phyloP scores from a whole-genome alignment of 2,113 vertebrate genomes.

The Pachycephala philippinensis region DNA sequence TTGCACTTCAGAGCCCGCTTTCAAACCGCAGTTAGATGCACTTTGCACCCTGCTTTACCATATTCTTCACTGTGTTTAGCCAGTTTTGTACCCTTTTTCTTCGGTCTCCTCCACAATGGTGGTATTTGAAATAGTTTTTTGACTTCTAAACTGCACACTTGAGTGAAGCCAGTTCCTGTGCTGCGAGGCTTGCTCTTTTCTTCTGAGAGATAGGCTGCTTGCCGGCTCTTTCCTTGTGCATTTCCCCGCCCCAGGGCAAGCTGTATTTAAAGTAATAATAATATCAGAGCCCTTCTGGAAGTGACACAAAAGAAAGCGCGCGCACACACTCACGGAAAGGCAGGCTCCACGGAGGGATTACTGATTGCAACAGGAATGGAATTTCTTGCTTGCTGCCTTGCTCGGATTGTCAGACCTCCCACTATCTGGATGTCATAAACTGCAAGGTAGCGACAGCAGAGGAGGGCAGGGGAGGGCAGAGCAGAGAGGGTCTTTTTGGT shows the following conservation, averaged over 20 bases:
- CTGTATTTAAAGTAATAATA: conserved; percentile 34
- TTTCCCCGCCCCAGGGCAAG: conserved; percentile 47
- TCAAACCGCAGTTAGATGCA: background rate
- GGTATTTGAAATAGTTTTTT: conserved; percentile 51
- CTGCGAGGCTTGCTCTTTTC: conserved; percentile 21
- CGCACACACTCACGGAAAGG: background rate
- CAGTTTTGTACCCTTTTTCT: background rate
- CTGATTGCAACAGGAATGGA: conserved; percentile 53
- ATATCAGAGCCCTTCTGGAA: conserved; percentile 28
- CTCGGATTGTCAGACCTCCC: conserved; percentile 67
- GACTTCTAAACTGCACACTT: conserved; percentile 61
- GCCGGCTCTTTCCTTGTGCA: conserved; percentile 31
- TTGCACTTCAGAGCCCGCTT: conserved; percentile 7
- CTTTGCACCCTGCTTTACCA: background rate
- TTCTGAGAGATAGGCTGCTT: conserved; percentile 50
- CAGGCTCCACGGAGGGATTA: conserved; percentile 22
- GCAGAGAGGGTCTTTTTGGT: background rate
- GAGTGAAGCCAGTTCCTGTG: conserved; percentile 40
- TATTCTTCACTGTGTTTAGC: background rate
- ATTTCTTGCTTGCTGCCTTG: conserved; percentile 56
- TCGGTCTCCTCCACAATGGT: background rate
- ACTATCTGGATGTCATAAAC: conserved; percentile 65
- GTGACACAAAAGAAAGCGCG: conserved; percentile 35
- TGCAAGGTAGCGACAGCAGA: conserved; percentile 62
- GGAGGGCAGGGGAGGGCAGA: conserved; percentile 52